phyloP scores from a whole-genome alignment of 1,140 invertebrate species.

The Drosophila orosa region DNA sequence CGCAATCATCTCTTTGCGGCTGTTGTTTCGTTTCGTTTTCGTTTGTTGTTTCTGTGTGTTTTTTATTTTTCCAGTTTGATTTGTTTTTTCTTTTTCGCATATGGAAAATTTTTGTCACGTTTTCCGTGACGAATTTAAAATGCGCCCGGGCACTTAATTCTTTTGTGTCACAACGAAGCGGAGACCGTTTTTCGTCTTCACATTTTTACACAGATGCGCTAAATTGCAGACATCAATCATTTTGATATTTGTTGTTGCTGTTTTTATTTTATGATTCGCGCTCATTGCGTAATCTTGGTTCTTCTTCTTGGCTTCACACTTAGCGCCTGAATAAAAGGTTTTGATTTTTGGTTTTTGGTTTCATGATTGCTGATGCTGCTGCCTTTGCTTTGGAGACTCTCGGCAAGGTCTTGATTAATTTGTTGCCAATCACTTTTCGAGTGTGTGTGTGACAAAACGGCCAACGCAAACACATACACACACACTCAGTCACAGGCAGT shows the following conservation, averaged over 20 bases:
- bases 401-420: conserved; percentile 82
- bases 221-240: conserved; percentile 83
- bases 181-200: conserved; percentile 57
- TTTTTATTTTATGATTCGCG: conserved; percentile 46
- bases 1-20: conserved; percentile 66
- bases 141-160: conserved; percentile 81
- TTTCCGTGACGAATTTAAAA: conserved; percentile 83
- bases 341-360: conserved; percentile 22
- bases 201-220: conserved; percentile 78
- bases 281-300: conserved; percentile 69
- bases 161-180: conserved; percentile 71
- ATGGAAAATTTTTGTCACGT: conserved; percentile 81
- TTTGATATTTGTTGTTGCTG: conserved; percentile 52
- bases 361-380: conserved; percentile 24
- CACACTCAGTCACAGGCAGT: conserved; percentile 29
- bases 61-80: conserved; percentile 9
- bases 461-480: conserved; percentile 52
- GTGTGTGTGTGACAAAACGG: conserved; percentile 66
- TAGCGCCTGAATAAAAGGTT: conserved; percentile 53
- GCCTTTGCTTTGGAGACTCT: conserved; percentile 39
- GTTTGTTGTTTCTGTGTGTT: conserved; percentile 34
- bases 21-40: conserved; percentile 33
- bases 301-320: conserved; percentile 62
- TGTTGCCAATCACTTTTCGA: conserved; percentile 82
- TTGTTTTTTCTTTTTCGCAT: conserved; percentile 52